phyloP scores from a whole-genome alignment of 2,888 invertebrate genomes.

The Tridacna crocea region DNA sequence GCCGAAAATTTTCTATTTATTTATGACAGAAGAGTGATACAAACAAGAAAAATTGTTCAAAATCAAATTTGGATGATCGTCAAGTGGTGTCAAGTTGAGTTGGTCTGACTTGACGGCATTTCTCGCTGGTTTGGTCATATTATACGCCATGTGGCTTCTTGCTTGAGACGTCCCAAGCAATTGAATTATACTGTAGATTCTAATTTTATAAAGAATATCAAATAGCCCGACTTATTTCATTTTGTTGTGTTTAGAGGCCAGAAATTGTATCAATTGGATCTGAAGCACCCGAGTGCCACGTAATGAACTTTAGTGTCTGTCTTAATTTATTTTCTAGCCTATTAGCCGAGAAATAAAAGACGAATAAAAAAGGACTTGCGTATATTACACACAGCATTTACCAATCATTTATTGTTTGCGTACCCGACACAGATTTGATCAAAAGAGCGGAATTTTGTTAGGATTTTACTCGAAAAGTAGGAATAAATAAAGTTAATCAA shows the following conservation, averaged over 20 bases:
- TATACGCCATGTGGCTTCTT: conserved; percentile 62
- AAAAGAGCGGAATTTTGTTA: conserved; percentile 46
- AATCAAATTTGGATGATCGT: conserved; percentile 73
- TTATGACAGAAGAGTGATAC: conserved; percentile 78
- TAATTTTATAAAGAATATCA: conserved; percentile 74
- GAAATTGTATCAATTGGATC: conserved; percentile 62
- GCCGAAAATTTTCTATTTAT: conserved; percentile 79
- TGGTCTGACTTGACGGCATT: conserved; percentile 53
- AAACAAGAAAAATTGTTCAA: conserved; percentile 75
- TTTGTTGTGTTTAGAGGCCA: conserved; percentile 61
- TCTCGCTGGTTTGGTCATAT: conserved; percentile 49
- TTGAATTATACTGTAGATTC: conserved; percentile 68
- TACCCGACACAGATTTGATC: conserved; percentile 57
- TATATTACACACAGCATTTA: conserved; percentile 33
- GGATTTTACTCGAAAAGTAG: conserved; percentile 52
- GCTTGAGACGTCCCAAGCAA: conserved; percentile 49
- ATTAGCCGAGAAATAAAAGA: conserved; percentile 40
- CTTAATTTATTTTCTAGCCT: conserved; percentile 51
- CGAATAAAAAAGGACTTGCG: conserved; percentile 34
- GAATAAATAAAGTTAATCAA: conserved; percentile 55
- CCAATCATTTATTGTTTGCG: conserved; percentile 49
- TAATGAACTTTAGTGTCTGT: conserved; percentile 62
- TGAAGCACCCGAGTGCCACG: conserved; percentile 51
- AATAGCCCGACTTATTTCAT: conserved; percentile 71
- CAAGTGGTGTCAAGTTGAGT: conserved; percentile 57